Percentiles rank a stretch among this genome's conserved stretches.
These are phyloP conservation scores for Thaumetopoea pityocampa DNA, from an alignment of 1,140 invertebrate genomes.

Conservation along the genomic window DNA sequence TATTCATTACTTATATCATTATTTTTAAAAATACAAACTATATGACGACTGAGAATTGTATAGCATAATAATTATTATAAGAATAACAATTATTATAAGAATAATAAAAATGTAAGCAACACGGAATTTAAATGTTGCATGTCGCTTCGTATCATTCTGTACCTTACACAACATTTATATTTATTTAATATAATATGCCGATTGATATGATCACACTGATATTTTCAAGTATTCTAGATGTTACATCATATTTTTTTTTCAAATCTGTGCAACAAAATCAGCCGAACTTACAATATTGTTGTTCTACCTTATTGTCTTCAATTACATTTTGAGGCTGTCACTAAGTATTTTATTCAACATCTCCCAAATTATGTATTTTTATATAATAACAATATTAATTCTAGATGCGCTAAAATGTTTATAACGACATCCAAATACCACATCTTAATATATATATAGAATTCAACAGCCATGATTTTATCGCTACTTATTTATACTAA, in stretches of 20 bases:
- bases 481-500: conserved; percentile 40
- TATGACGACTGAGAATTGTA: conserved; percentile 16
- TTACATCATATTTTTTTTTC: conserved; percentile 9
- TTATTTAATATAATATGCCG: conserved; percentile 5
- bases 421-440: conserved; percentile 61
- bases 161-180: conserved; percentile 1
- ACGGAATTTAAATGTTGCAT: no score
- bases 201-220: conserved; percentile 37
- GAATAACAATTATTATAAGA: no score
- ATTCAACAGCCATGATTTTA: conserved; percentile 69
- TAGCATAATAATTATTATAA: conserved; percentile 16
- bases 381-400: conserved; percentile 58
- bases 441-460: conserved; percentile 51
- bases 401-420: conserved; percentile 40
- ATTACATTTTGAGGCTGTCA: conserved; percentile 46
- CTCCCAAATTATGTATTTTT: conserved; percentile 27
- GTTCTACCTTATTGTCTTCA: conserved; percentile 37
- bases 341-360: conserved; percentile 24
- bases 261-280: conserved; percentile 4
- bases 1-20: conserved; percentile 5
- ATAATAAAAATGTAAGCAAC: conserved; percentile 14
- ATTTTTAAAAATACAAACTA: conserved; percentile 9
- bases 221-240: conserved; percentile 15
- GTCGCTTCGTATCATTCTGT: no score
- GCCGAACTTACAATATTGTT: conserved; percentile 12